Percentiles rank a stretch among this genome's conserved stretches.
Evolutionary conservation across 92 coral and sea anemone species (phyloP).

Genomic region (Zoanthus sansibaricus): DNA sequence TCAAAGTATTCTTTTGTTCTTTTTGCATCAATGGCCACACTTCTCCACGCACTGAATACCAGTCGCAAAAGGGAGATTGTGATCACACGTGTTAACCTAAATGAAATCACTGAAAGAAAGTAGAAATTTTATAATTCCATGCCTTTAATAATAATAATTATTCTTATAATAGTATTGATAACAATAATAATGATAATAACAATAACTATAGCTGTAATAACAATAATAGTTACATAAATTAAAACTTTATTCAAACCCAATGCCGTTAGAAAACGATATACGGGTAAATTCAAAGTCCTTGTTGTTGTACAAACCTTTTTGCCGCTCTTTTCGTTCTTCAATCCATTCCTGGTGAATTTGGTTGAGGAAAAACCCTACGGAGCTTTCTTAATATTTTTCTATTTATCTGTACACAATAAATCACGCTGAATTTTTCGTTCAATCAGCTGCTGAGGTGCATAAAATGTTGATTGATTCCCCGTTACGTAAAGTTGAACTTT

Average conservation of each 20-base stretch:
- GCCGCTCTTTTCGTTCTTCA: constrained; percentile 76
- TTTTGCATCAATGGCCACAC: constrained; percentile 90
- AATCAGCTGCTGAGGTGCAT: neutral
- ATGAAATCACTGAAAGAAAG: constrained; percentile 71
- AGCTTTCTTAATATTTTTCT: neutral
- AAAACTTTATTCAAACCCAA: too few species aligned
- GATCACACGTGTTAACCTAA: constrained; percentile 76
- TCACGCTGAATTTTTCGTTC: too few species aligned
- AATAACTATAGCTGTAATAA: too few species aligned
- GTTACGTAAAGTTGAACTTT: too few species aligned
- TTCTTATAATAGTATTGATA: neutral
- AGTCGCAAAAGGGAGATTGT: constrained; percentile 81
- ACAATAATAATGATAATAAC: neutral
- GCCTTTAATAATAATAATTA: neutral
- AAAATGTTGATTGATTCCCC: too few species aligned
- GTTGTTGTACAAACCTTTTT: constrained; percentile 66
- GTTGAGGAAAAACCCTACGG: constrained; percentile 47
- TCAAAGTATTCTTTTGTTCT: constrained; percentile 97
- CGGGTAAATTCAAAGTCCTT: too few species aligned
- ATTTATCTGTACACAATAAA: too few species aligned
- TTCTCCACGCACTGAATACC: constrained; percentile 93
- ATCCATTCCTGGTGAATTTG: constrained; percentile 73
- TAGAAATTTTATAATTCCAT: neutral
- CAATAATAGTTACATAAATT: too few species aligned
- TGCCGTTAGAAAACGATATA: too few species aligned